Evolutionary conservation across 2,888 invertebrate species (phyloP), one percentile per base, ranked within the genome.

Genomic region (Choreutis nemorana): DNA sequence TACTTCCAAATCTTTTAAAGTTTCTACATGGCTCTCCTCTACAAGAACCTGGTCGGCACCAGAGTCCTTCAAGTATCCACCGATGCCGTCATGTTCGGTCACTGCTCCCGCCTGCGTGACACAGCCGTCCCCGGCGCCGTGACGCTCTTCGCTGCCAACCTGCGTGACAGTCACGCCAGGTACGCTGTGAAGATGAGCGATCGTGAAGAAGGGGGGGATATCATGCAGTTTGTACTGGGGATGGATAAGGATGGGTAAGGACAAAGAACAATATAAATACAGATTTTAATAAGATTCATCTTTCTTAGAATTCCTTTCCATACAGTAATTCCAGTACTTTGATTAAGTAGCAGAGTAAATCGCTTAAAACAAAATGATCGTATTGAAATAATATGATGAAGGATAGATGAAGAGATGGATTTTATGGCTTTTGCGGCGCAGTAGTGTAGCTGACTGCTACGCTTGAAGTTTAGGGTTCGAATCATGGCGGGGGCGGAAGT

Each of bases 21-120:
- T 45, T 93, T 88, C 66, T 94, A 91, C 85, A 84, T 90, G 50
- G 87, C 90, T 0, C 70, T 89, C 0, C 57, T 94, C 8, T 87
- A 87, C 61, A 94, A 94, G 61, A 84, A 81, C 41, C 67, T 94
- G 10, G 90, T 94, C 40, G 93, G 94, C 0, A 81, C 83, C 9
- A 78, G 83, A 32, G 90, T 91, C 0, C 73, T 91, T 16, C 83
- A 87, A 9, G 73, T 85, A 0, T 63, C 73, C 5, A 66, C 84
- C 1, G 47, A 58, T 29, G 59, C 64, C 0, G 50, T 57, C 2
- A 35, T 77, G 2, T 79, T 72, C 48, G 86, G 87, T 1, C 92
- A 94, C 50, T 94, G 94, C 57, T 84, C 89, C 12, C 85, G 83
- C 49, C 77, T 84, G 25, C 84, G 85, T n/a, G 81, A 80, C 16